Evolutionary conservation across 2,888 invertebrate genomes (phyloP).

Genomic region (Lysandra bellargus): DNA sequence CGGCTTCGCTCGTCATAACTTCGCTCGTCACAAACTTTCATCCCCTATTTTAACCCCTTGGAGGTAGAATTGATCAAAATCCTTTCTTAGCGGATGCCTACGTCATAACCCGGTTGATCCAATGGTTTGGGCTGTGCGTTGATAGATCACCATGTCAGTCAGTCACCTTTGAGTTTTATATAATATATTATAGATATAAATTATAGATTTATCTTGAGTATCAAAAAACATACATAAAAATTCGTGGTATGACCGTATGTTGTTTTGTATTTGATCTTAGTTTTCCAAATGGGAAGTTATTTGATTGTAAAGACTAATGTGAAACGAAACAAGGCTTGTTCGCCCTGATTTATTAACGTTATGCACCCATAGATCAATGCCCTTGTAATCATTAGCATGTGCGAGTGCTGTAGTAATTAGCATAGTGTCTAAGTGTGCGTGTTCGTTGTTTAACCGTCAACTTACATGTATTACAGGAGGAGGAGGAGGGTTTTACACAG

Average conservation of each 20-base stretch:
- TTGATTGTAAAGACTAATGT: background rate
- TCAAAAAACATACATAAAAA: too few species aligned
- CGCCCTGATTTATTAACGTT: slow-evolving; percentile 6
- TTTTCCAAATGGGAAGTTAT: background rate
- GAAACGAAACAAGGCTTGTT: background rate
- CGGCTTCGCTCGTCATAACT: too few species aligned
- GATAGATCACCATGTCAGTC: too few species aligned
- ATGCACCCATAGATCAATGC: slow-evolving; percentile 12
- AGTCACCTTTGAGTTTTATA: too few species aligned
- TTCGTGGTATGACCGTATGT: background rate
- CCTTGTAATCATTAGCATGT: slow-evolving; percentile 17
- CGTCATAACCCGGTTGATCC: too few species aligned
- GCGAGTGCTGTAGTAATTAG: slow-evolving; percentile 18
- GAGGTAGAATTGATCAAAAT: too few species aligned
- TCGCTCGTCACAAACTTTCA: too few species aligned
- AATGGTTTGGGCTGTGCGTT: too few species aligned
- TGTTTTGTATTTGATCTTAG: background rate
- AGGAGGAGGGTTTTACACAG: background rate
- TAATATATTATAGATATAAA: too few species aligned
- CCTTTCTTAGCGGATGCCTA: too few species aligned
- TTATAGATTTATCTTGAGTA: too few species aligned
- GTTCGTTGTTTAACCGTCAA: background rate
- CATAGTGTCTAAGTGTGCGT: background rate
- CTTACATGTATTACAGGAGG: background rate
- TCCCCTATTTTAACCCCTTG: too few species aligned